Percentiles rank a stretch among this genome's conserved stretches.
Conservation (phyloP, 2,797 vertebrate genomes). For the Nannoperca obscura region DNA sequence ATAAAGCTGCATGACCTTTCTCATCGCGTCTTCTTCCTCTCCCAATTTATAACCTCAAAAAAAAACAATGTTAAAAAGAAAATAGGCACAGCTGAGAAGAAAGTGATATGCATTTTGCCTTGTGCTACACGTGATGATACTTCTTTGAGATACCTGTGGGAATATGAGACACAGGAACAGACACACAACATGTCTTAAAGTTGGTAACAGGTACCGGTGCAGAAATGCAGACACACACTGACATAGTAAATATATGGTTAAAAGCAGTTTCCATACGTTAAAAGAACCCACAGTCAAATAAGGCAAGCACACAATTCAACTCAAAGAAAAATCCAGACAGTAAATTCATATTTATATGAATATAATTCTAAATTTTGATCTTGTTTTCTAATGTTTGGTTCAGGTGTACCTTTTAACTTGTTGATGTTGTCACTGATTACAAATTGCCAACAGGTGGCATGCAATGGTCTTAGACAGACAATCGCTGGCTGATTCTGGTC, state of each 20-base stretch:
- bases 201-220: background rate
- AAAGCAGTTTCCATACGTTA: background rate
- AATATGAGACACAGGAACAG: constrained; percentile 7
- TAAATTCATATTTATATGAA: background rate
- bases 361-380: too few species aligned
- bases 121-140: background rate
- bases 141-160: background rate
- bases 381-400: background rate
- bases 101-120: background rate
- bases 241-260: constrained; percentile 1
- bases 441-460: background rate
- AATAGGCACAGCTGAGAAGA: background rate
- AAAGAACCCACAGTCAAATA: background rate
- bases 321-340: background rate
- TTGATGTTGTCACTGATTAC: background rate
- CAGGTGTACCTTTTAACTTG: background rate
- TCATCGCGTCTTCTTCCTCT: background rate
- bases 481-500: too few species aligned
- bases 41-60: constrained; percentile 17
- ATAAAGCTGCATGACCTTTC: constrained; percentile 20
- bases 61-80: background rate
- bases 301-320: background rate
- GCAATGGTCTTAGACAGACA: too few species aligned
- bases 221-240: constrained; percentile 10
- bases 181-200: background rate